phyloP scores from a whole-genome alignment of 2,888 invertebrate species.

The Drosophila gaucha region DNA sequence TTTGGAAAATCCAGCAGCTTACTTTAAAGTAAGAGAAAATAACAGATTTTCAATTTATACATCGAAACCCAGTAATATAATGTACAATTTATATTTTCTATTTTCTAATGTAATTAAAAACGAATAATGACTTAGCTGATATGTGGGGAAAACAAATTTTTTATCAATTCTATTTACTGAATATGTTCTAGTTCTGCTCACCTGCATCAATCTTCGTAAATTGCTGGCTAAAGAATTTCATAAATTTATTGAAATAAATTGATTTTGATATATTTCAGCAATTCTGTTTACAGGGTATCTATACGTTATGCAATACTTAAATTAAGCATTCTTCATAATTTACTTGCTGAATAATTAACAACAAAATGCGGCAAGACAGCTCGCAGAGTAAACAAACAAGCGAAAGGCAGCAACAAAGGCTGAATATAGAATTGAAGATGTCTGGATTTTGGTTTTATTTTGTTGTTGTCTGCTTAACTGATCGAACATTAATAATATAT shows the following conservation, averaged over 20 bases:
- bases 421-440: conserved; percentile 36
- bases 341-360: conserved; percentile 53
- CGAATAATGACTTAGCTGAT: too few relatives aligned
- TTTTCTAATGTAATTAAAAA: too few relatives aligned
- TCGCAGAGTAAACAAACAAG: conserved; percentile 49
- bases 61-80: too few relatives aligned
- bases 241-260: not conserved
- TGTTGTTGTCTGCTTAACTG: conserved; percentile 43
- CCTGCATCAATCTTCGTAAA: too few relatives aligned
- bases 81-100: too few relatives aligned
- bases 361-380: conserved; percentile 46
- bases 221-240: not conserved
- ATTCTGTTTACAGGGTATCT: conserved; percentile 11
- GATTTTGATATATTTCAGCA: not conserved
- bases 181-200: too few relatives aligned
- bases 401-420: conserved; percentile 9
- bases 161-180: too few relatives aligned
- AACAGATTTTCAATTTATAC: too few relatives aligned
- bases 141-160: too few relatives aligned
- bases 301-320: not conserved
- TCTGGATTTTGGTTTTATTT: conserved; percentile 18
- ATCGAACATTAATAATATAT: conserved; percentile 48
- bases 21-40: too few relatives aligned
- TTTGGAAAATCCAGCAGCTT: too few relatives aligned
- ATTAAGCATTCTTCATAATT: conserved; percentile 3